phyloP scores from a whole-genome alignment of 2,113 vertebrate genomes.

The Chionodraco myersi region DNA sequence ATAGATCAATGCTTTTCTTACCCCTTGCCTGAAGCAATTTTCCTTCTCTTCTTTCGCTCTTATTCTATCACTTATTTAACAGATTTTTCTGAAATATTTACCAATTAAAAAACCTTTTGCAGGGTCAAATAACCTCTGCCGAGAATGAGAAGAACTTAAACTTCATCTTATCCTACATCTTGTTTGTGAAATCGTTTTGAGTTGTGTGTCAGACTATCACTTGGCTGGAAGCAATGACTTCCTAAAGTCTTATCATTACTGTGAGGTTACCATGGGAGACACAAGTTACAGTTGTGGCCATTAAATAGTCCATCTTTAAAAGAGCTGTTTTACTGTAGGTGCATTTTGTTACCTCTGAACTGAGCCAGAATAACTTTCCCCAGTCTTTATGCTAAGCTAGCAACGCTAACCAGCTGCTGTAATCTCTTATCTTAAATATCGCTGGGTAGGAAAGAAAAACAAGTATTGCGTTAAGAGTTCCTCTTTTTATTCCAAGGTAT shows the following conservation, averaged over 20 bases:
- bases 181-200: neutral
- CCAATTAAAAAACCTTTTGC: constrained; percentile 14
- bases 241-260: neutral
- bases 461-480: neutral
- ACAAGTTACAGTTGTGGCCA: neutral
- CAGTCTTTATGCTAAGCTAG: neutral
- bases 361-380: neutral
- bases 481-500: neutral
- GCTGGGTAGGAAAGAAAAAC: neutral
- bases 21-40: too few species aligned
- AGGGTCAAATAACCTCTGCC: constrained; percentile 24
- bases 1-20: neutral
- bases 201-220: neutral
- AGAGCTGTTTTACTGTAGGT: neutral
- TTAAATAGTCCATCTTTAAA: neutral
- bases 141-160: constrained; percentile 8
- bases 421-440: neutral
- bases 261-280: neutral
- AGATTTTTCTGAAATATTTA: constrained; percentile 22
- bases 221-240: neutral
- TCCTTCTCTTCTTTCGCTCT: neutral
- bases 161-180: neutral
- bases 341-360: neutral
- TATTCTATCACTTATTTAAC: constrained; percentile 37
- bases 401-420: neutral